Conservation (phyloP, 2,113 vertebrate species). For the Tonatia bakeri region DNA sequence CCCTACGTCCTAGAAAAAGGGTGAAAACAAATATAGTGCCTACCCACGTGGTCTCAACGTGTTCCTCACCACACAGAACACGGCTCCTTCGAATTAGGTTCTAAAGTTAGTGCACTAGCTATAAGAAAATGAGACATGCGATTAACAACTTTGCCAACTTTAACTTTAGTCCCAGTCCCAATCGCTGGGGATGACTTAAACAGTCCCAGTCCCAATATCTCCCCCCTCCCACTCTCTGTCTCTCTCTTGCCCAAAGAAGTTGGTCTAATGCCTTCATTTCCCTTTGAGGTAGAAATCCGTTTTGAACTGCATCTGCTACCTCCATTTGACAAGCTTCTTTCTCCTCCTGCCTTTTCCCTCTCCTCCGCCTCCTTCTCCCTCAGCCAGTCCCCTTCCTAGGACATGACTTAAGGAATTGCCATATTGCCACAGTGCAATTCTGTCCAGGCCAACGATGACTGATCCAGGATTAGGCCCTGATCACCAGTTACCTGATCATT, state of each 20-base stretch:
- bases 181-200: too few relatives aligned
- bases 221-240: not conserved
- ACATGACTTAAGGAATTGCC: not conserved
- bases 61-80: not conserved
- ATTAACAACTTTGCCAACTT: not conserved
- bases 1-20: not conserved
- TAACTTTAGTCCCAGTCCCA: not conserved
- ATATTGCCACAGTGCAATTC: not conserved
- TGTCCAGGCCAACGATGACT: not conserved
- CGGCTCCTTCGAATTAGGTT: not conserved
- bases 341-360: not conserved
- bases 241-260: not conserved
- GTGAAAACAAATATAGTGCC: not conserved
- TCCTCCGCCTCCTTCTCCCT: not conserved
- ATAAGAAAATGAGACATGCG: not conserved
- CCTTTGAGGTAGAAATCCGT: not conserved
- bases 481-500: not conserved
- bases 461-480: not conserved
- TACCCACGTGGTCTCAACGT: not conserved
- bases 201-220: too few relatives aligned
- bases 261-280: not conserved
- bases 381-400: not conserved
- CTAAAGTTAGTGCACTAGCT: not conserved
- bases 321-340: not conserved
- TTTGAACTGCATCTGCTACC: not conserved